Conservation (phyloP, 2,888 invertebrate genomes). For the Copidosoma aretas region DNA sequence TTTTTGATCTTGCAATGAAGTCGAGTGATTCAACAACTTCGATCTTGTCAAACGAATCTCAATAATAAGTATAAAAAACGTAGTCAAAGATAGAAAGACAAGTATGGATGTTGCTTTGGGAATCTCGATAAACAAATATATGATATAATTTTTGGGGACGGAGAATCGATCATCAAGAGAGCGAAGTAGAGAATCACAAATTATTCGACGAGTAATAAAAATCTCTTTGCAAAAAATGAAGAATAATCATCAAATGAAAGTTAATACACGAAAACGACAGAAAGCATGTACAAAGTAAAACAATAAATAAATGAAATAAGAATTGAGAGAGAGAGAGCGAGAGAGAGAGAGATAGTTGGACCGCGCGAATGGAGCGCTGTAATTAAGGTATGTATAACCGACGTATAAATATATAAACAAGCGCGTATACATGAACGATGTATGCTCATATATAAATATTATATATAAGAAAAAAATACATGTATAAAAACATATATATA, state of each 20-base stretch:
- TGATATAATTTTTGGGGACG: conserved; percentile 8
- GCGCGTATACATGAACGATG: conserved; percentile 22
- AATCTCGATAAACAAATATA: background rate
- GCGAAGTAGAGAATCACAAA: background rate
- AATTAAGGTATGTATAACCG: conserved; percentile 38
- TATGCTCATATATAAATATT: conserved; percentile 38
- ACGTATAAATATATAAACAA: conserved; percentile 38
- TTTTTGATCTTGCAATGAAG: conserved; percentile 19
- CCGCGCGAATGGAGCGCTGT: conserved; percentile 35
- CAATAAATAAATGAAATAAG: too few species aligned
- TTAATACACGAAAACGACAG: conserved; percentile 22
- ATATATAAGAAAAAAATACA: conserved; percentile 38
- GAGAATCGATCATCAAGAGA: conserved; percentile 19
- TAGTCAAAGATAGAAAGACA: conserved; percentile 28
- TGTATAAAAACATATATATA: conserved; percentile 33
- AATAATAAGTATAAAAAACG: conserved; percentile 32
- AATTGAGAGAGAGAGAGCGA: too few species aligned
- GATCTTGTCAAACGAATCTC: conserved; percentile 37
- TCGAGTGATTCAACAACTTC: conserved; percentile 22
- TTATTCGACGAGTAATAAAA: conserved; percentile 2
- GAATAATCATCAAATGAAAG: conserved; percentile 4
- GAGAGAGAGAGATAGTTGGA: conserved; percentile 27
- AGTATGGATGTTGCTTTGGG: conserved; percentile 23
- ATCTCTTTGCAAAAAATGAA: background rate
- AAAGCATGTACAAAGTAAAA: conserved; percentile 40